These are phyloP conservation scores for Notarius lentiginosus DNA, from an alignment of 2,113 vertebrate genomes.

Conservation along the genomic window DNA sequence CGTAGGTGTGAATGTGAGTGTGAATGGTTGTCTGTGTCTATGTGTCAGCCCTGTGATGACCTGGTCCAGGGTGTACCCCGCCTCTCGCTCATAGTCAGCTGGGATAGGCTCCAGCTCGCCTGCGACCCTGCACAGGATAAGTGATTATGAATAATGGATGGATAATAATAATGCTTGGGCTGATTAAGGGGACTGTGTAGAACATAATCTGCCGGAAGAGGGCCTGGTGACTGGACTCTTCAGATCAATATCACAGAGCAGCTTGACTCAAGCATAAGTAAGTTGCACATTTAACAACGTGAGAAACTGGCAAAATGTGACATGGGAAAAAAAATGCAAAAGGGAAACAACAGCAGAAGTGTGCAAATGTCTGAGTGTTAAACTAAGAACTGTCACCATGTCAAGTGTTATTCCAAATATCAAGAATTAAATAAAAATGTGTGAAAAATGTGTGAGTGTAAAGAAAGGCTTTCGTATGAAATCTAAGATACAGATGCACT, in stretches of 20 bases:
- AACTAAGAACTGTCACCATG: background rate
- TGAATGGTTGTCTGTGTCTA: too few species aligned
- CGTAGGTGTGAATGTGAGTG: too few species aligned
- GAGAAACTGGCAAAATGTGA: background rate
- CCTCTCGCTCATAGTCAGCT: too few species aligned
- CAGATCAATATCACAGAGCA: background rate
- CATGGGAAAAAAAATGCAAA: background rate
- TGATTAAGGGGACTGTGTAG: background rate
- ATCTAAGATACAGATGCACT: background rate
- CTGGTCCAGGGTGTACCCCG: too few species aligned
- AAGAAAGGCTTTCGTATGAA: background rate
- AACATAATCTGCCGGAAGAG: background rate
- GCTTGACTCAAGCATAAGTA: background rate
- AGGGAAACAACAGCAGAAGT: background rate
- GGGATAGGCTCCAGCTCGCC: too few species aligned
- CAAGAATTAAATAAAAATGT: background rate
- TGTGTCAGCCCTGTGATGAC: too few species aligned
- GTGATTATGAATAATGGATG: too few species aligned
- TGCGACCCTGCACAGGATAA: too few species aligned
- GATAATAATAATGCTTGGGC: background rate
- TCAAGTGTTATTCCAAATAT: background rate
- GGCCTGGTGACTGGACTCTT: background rate
- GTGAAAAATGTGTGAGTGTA: background rate
- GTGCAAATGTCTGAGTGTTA: background rate
- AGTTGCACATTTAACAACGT: background rate